Evolutionary conservation across 2,888 invertebrate species (phyloP).

Genomic region (Lysandra coridon): DNA sequence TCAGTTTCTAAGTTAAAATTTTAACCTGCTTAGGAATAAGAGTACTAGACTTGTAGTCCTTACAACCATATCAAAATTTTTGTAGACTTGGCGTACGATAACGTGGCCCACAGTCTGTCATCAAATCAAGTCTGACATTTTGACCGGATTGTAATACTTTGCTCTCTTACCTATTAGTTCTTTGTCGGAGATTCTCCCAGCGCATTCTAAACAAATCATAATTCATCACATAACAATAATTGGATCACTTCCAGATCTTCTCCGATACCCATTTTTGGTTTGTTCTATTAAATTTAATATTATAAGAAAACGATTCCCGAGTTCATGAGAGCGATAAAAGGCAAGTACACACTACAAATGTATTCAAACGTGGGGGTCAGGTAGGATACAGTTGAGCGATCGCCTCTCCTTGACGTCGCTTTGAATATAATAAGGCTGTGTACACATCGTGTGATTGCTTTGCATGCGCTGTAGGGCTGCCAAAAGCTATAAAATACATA

Average conservation of each 20-base stretch:
- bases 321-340: conserved; percentile 23
- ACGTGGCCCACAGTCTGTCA: no score
- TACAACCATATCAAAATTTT: no score
- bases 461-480: background rate
- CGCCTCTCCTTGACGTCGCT: conserved; percentile 21
- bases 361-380: conserved; percentile 22
- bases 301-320: conserved; percentile 5
- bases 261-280: background rate
- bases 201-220: background rate
- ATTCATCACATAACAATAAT: background rate
- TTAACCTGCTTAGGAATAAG: background rate
- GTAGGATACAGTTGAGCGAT: conserved; percentile 29
- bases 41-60: no score
- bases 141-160: no score
- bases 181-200: background rate
- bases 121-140: no score
- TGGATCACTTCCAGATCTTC: background rate
- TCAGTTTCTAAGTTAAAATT: background rate
- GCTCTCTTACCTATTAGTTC: background rate
- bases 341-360: conserved; percentile 22
- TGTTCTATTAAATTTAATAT: conserved; percentile 5
- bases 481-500: background rate
- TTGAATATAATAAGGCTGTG: conserved; percentile 29
- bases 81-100: no score
- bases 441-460: conserved; percentile 27